Evolutionary conservation across 2,888 invertebrate genomes (phyloP), one percentile per base, ranked within the genome.

Genomic region (Chymomyza procnemis): DNA sequence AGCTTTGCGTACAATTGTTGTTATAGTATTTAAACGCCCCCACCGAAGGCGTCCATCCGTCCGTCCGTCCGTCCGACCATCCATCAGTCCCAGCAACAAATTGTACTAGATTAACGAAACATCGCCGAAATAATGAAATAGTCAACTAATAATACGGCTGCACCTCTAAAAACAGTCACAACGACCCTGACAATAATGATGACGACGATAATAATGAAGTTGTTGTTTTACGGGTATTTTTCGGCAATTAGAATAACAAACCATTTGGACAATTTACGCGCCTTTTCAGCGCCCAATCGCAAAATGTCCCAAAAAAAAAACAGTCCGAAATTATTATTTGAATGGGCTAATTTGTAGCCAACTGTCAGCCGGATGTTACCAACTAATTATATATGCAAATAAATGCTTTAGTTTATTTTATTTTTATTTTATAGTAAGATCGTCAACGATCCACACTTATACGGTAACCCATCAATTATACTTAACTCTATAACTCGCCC

Each of bases 1-100:
- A 12, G n/a, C 2, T n/a, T 18, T 18, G 18, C 50, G 60, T 68
- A 75, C 71, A 78, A 79, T 74, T 77, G 85, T 78, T 71, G 79
- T 59, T 70, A 54, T 71, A 82, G 62, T 71, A 54, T 16, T 30
- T 56, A 60, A 65, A 73, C 54, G 54, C 54, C 54, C 19, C 54
- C 54, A 8, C 48, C 48, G 22, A 12, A 54, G 19, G 54, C 54
- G 14, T 16, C 22, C n/a, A n/a, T 22, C 22, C 22, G 22, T 26
- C 26, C 26, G 6, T 26, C 26, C 26, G 26, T 26, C 26, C 26
- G 26, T 26, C 4, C 26, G 26, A n/a, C n/a, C n/a, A n/a, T n/a
- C n/a, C n/a, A n/a, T n/a, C n/a, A n/a, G n/a, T n/a, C n/a, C n/a
- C 52, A 54, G 19, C 34, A 12, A 54, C 14, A 54, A 21, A 54